phyloP scores from a whole-genome alignment of 2,113 vertebrate species.

The Ameiurus melas region DNA sequence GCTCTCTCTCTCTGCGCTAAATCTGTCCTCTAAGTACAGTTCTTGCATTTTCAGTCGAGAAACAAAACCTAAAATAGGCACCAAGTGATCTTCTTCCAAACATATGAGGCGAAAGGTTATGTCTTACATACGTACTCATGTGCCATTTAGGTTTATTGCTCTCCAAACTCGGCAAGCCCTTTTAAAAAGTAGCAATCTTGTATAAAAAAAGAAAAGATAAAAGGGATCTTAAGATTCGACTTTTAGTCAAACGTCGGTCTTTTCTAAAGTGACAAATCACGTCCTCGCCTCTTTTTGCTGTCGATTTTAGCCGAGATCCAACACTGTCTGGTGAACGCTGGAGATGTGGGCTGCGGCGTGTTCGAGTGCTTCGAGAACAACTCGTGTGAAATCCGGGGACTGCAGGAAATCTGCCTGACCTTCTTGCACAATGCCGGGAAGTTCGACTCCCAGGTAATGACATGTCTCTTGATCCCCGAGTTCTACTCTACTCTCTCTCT shows the following conservation, averaged over 20 bases:
- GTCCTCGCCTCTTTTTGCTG: background rate
- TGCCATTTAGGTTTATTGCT: background rate
- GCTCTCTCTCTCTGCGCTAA: slow-evolving; percentile 32
- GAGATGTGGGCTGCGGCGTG: slow-evolving; percentile 96
- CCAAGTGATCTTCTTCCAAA: slow-evolving; percentile 24
- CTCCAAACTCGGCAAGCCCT: background rate
- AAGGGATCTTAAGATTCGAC: background rate
- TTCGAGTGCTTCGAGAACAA: slow-evolving; percentile 99
- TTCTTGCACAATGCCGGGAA: slow-evolving; percentile 99
- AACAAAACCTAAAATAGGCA: slow-evolving; percentile 42
- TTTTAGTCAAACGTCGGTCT: background rate
- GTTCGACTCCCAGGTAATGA: slow-evolving; percentile 96
- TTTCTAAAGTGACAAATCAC: background rate
- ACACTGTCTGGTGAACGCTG: slow-evolving; percentile 94
- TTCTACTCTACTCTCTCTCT: slow-evolving; percentile 35
- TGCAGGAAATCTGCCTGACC: slow-evolving; percentile 98
- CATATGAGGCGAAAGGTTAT: slow-evolving; percentile 41
- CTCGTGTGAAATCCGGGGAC: slow-evolving; percentile 96
- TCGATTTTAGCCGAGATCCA: slow-evolving; percentile 94
- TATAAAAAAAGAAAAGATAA: background rate
- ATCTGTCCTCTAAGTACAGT: slow-evolving; percentile 53
- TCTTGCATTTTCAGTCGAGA: slow-evolving; percentile 43
- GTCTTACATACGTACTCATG: slow-evolving; percentile 6
- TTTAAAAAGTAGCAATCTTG: slow-evolving; percentile 1
- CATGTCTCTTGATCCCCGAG: slow-evolving; percentile 34